Evolutionary conservation across 2,797 vertebrate species (phyloP).

Genomic region (Percopsis omiscomaycus): DNA sequence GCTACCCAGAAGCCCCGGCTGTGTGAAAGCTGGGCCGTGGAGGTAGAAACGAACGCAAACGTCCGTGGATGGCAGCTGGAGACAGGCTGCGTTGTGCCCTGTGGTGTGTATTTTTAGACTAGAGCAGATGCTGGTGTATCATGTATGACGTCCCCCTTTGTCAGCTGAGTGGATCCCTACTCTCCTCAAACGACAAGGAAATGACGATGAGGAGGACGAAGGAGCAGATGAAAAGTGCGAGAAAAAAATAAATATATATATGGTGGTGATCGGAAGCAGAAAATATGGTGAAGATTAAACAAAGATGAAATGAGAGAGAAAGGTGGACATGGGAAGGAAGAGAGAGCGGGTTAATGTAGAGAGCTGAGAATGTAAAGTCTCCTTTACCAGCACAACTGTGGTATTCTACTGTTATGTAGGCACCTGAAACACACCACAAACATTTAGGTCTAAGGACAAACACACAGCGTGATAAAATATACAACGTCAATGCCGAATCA

Average conservation of each 20-base stretch:
- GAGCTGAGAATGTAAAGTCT: no score
- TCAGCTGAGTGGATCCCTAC: conserved; percentile 72
- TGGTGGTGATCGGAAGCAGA: conserved; percentile 18
- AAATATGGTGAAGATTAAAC: conserved; percentile 29
- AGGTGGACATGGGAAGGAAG: no score
- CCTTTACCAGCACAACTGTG: no score
- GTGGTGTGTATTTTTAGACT: conserved; percentile 78
- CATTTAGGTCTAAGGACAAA: neutral
- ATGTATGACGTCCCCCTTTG: conserved; percentile 71
- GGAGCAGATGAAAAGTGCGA: conserved; percentile 5
- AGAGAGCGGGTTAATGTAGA: no score
- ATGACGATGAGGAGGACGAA: conserved; percentile 34
- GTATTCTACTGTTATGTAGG: no score
- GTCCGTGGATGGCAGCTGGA: conserved; percentile 65
- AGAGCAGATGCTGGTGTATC: conserved; percentile 78
- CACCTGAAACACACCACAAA: neutral
- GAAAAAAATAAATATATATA: neutral
- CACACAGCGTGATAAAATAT: conserved; percentile 29
- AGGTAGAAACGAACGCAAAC: conserved; percentile 65
- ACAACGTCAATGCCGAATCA: conserved; percentile 36
- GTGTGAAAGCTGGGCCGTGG: conserved; percentile 55
- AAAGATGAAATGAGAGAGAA: conserved; percentile 21
- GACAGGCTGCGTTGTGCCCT: conserved; percentile 66
- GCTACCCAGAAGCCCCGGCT: conserved; percentile 49
- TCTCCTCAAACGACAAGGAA: conserved; percentile 61